Base-by-base conservation (phyloP, 2,888 invertebrate genomes). In the Marronus borbonicus region DNA sequence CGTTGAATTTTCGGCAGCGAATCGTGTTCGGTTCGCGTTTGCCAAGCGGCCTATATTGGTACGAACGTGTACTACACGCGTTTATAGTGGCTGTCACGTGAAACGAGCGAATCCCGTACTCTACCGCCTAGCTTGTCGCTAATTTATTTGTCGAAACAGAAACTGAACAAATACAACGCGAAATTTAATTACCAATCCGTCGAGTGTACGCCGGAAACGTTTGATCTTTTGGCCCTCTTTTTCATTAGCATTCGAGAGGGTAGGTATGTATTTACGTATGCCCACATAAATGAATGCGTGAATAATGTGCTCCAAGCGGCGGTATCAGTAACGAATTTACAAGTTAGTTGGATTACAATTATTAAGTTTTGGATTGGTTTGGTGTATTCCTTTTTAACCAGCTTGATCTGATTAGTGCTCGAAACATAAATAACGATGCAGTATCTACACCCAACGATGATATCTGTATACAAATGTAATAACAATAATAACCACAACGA, bases 101-200 rank as follows among this genome's bases (percentile, higher is more conserved):
- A 44, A 44, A 12, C 12, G 44, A 8, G 44, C 10, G 12, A 12
- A 12, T 44, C 44, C 44, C 8, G 44, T 44, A 44, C 44, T 1
- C 44, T 5, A 36, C 31, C 31, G 31, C 31, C 31, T 12, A 12
- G 50, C 50, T 28, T 28, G 50, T 39, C 68, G 68, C 28, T 68
- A 68, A 68, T 68, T 68, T 28, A 50, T 68, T 50, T 68, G 68
- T 50, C 68, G 68, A 68, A 68, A 68, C 68, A 28, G 68, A 50
- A 68, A 68, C 68, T 68, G 50, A 68, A 68, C 68, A 68, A 68
- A 68, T 68, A 68, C 68, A 50, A 68, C 49, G n/a, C 50, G 50
- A 50, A 68, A 68, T 68, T 68, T 68, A 50, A 68, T 68, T 68
- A 68, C 50, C 50, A 31, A 68, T 49, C 24, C 68, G 12, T 0